phyloP scores from a whole-genome alignment of 92 coral and sea anemone genomes.

The Phymanthus crucifer region DNA sequence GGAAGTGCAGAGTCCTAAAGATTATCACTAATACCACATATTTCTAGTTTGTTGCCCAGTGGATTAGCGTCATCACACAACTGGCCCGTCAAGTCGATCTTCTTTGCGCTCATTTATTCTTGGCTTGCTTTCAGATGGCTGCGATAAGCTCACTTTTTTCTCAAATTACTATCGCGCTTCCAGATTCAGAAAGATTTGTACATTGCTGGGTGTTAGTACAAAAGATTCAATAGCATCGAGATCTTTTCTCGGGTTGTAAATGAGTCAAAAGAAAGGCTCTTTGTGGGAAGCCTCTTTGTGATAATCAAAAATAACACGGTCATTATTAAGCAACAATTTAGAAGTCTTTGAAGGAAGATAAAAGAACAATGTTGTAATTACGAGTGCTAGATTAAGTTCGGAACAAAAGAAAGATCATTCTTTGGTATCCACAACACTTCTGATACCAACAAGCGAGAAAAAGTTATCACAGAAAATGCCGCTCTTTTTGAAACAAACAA shows the following conservation, averaged over 20 bases:
- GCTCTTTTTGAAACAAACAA: neutral
- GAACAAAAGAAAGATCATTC: conserved; percentile 41
- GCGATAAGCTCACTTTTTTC: neutral
- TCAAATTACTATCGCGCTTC: neutral
- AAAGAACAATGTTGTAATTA: conserved; percentile 84
- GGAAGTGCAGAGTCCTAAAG: conserved; percentile 13
- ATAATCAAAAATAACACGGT: conserved; percentile 70
- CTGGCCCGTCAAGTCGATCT: conserved; percentile 13
- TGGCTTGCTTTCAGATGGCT: conserved; percentile 7
- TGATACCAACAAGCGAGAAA: neutral
- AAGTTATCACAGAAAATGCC: neutral
- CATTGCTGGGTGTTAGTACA: neutral
- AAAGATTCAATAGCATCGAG: conserved; percentile 4
- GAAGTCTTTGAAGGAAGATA: conserved; percentile 69
- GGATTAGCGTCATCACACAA: conserved; percentile 8
- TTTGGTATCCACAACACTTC: conserved; percentile 39
- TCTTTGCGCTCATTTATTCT: conserved; percentile 6
- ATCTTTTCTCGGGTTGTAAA: conserved; percentile 39
- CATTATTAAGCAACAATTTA: conserved; percentile 65
- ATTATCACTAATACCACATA: conserved; percentile 29
- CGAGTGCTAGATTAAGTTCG: conserved; percentile 51
- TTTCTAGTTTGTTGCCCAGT: conserved; percentile 3
- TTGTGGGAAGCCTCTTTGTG: conserved; percentile 61
- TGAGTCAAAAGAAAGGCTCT: conserved; percentile 61
- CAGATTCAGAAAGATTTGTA: neutral